Conservation (phyloP, 2,888 invertebrate genomes). For the Helicoverpa assulta region DNA sequence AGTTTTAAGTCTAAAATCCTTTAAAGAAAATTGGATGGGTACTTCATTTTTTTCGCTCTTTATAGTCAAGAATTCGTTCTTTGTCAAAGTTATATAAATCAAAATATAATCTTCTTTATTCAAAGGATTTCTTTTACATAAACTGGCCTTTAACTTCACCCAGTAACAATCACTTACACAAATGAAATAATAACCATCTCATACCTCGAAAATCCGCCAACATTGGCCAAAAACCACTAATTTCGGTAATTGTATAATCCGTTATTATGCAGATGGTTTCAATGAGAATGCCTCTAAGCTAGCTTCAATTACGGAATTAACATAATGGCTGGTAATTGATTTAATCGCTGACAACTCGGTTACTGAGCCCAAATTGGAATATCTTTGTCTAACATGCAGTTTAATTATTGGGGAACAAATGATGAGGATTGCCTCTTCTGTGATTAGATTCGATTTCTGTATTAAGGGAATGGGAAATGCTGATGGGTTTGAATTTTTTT, state of each 20-base stretch:
- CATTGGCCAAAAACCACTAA: constrained; percentile 21
- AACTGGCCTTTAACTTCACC: neutral
- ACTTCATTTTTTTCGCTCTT: neutral
- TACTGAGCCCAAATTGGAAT: constrained; percentile 47
- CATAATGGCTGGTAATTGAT: constrained; percentile 64
- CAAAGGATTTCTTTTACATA: too few relatives aligned
- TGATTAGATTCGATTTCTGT: neutral
- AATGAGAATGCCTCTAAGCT: constrained; percentile 45
- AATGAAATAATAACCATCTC: constrained; percentile 16
- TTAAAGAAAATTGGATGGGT: neutral
- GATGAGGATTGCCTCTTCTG: neutral
- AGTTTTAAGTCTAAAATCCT: neutral
- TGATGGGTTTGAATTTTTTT: neutral
- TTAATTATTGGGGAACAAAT: constrained; percentile 40
- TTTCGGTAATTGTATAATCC: constrained; percentile 54
- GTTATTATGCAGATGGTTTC: constrained; percentile 56
- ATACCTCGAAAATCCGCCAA: constrained; percentile 9
- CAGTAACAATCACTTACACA: neutral
- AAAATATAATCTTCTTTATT: too few relatives aligned
- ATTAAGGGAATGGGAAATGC: neutral
- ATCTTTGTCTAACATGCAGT: constrained; percentile 45
- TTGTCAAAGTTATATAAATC: too few relatives aligned
- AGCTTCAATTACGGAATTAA: constrained; percentile 58
- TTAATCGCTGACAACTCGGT: constrained; percentile 59
- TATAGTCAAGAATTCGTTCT: too few relatives aligned